Evolutionary conservation across 2,888 invertebrate genomes (phyloP), one percentile per base, ranked within the genome.

Genomic region (Heteropelma amictum): DNA sequence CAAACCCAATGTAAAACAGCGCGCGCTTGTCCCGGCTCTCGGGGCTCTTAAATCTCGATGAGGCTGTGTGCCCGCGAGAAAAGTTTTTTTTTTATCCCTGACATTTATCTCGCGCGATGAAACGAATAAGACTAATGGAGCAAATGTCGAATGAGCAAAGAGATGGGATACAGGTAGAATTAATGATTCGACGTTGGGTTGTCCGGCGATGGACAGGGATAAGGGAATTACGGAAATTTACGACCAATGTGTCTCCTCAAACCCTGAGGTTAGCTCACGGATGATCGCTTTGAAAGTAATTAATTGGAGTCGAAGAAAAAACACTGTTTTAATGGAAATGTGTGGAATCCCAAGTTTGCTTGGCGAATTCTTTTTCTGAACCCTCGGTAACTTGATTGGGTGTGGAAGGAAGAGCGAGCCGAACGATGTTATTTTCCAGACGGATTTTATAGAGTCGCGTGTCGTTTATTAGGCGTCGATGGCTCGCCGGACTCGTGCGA

Each of bases 1-100:
- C 60, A 19, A 19, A 17, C 51, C 40, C 21, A 63, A 65, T 35
- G 53, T 72, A 60, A 42, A 17, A 61, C 35, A 53, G 51, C 61
- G 58, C 69, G 54, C 51, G 53, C 60, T 40, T 64, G 30, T 65
- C 51, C 40, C 51, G 42, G 10, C 56, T 45, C 51, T 19, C 6
- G 12, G 21, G 53, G 19, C 53, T 54, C 72, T 64, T 70, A 56
- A 76, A 76, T 72, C 60, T 54, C 58, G 53, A 19, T 38, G 60
- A 47, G 72, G 67, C 72, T 67, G 61, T 49, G 47, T 60, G 21
- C 26, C 35, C n/a, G 53, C 30, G 5, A 35, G 61, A 8, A 10
- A 8, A 8, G 1, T 72, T 61, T 72, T 33, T 58, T 47, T 60
- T 53, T 33, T 4, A 54, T 54, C 54, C 53, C 42, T 35, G 12